Base-by-base conservation (phyloP, 2,888 invertebrate species). In the Labia minor region DNA sequence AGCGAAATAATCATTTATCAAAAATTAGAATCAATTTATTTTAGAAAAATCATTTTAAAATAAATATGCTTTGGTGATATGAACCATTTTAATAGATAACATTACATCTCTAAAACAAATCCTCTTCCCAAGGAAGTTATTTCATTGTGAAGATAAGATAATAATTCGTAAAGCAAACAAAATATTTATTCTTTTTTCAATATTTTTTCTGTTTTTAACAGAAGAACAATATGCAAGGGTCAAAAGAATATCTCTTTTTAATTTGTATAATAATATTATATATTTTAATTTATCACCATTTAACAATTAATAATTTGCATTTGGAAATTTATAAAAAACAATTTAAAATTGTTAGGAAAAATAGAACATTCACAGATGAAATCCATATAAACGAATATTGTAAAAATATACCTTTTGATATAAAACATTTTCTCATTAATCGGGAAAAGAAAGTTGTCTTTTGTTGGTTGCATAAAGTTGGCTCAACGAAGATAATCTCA, bases 391-490 rank as follows among this genome's bases (percentile, higher is more conserved):
- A 49, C 14, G 49, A 49, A 49, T 49, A 49, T 49, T 49, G 49
- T 49, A 49, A 49, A 49, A 49, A 49, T 49, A 49, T 49, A 8
- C n/a, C n/a, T 4, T 49, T 49, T 16, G 49, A 49, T 49, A n/a
- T 14, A 3, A 49, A 14, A 49, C 49, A 49, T 14, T 49, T 49
- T 49, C 16, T 49, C 3, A 49, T 49, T 16, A 49, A 49, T 49
- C 49, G 49, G 3, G 49, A 49, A 3, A 49, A 49, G 14, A 11
- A 49, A n/a, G 14, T 49, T 16, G 49, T 49, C 2, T 49, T 49
- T 49, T 49, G 49, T 49, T 49, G 49, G 49, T 49, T 49, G 49
- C 49, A 49, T 49, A 49, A 49, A 49, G 49, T 49, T 14, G 49
- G n/a, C 16, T 49, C 49, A 16, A 49, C 49, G 14, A 49, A 49